These are phyloP conservation scores for Strigops habroptila DNA, from an alignment of 2,113 vertebrate species.

Conservation along the genomic window DNA sequence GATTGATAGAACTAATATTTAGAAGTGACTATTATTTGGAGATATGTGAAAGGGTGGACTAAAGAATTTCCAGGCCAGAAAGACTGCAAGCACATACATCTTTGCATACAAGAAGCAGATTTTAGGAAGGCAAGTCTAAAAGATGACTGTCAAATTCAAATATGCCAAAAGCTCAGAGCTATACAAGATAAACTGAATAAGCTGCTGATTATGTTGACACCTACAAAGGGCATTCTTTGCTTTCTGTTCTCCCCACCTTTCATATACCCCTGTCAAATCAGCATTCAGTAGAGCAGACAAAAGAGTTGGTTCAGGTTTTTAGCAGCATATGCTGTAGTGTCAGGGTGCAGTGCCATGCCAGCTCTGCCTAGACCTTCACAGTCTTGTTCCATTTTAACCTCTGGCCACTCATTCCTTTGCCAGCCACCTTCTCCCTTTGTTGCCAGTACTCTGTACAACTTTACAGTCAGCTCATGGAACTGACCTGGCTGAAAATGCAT, in stretches of 20 bases:
- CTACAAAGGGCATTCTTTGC: background rate
- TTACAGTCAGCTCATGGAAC: background rate
- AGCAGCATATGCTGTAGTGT: background rate
- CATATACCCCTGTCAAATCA: background rate
- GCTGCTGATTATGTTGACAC: background rate
- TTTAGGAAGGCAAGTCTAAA: background rate
- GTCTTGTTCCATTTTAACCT: background rate
- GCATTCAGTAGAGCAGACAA: background rate
- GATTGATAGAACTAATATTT: background rate
- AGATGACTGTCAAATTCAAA: background rate
- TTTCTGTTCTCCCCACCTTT: background rate
- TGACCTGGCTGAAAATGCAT: background rate
- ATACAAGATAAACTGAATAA: background rate
- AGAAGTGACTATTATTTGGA: background rate
- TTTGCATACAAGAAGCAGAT: background rate
- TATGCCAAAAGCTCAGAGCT: background rate
- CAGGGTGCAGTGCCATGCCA: background rate
- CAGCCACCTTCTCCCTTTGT: background rate
- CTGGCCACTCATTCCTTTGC: background rate
- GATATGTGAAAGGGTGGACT: background rate
- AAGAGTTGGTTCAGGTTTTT: background rate
- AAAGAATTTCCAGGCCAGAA: background rate
- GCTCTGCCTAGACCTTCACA: background rate
- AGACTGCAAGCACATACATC: background rate
- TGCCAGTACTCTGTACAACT: background rate